Evolutionary conservation across 2,888 invertebrate genomes (phyloP).

Genomic region (Orchesellides sinensis): DNA sequence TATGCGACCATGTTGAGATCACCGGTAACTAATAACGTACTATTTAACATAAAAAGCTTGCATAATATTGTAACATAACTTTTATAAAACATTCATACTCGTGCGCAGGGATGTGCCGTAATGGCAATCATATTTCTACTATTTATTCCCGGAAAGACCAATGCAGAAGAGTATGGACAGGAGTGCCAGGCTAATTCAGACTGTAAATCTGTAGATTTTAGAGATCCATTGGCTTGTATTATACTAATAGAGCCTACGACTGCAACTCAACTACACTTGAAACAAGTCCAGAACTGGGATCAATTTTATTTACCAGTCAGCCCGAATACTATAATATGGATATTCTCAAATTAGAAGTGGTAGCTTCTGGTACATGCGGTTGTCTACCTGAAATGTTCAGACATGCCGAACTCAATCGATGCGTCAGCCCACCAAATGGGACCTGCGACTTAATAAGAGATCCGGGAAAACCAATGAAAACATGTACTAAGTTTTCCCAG

Average conservation of each 20-base stretch:
- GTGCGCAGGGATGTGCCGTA: too few relatives aligned
- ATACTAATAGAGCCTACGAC: neutral
- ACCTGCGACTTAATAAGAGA: neutral
- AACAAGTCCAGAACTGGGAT: neutral
- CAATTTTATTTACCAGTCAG: neutral
- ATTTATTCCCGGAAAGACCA: too few relatives aligned
- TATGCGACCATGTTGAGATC: too few relatives aligned
- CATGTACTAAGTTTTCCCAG: slow-evolving; percentile 14
- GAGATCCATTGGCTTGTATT: neutral
- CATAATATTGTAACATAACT: too few relatives aligned
- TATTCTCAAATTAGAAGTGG: neutral
- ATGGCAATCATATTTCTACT: too few relatives aligned
- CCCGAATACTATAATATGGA: neutral
- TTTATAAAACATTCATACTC: too few relatives aligned
- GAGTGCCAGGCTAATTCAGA: neutral
- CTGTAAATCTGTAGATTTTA: slow-evolving; percentile 12
- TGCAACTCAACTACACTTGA: neutral
- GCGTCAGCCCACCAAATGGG: slow-evolving; percentile 7
- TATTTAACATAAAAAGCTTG: neutral
- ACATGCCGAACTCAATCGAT: neutral
- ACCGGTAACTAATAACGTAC: too few relatives aligned
- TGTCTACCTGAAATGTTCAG: neutral
- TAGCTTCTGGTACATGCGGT: neutral
- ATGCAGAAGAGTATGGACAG: slow-evolving; percentile 13
- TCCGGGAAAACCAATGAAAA: neutral